Evolutionary conservation across 2,797 vertebrate genomes (phyloP), one percentile per base, ranked within the genome.

Genomic region (Choloepus didactylus): DNA sequence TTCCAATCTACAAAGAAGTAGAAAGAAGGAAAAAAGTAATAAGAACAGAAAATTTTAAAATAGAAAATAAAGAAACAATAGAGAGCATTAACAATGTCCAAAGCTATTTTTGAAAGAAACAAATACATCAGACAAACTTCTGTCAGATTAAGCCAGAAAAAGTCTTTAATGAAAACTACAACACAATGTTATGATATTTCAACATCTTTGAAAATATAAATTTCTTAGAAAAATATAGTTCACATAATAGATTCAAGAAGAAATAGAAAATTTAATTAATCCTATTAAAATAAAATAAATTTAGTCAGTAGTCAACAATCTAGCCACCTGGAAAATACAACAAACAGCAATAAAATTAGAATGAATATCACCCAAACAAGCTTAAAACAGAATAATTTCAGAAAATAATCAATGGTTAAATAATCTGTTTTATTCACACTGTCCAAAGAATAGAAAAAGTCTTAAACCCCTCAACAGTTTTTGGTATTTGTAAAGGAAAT

Each of bases 251-350:
- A 64, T 46, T 64, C 31, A 73, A 80, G n/a, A 81, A 88, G 15
- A 93, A 86, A 59, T 54, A 81, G 23, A 95, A 95, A 92, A 41
- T 87, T 9, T 31, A 35, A 62, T 2, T 51, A 87, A 83, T 76
- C 19, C n/a, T 82, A 60, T 49, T 76, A 81, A 84, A 87, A 59
- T 83, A 59, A 86, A 41, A 69, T 5, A 82, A 41, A 91, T 49
- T 38, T 14, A 81, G 31, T 59, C 19, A 84, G 3, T 66, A 41
- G 23, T 83, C 25, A 83, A 38, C 1, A 67, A n/a, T 82, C 86
- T 59, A 73, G 79, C 23, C 25, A 56, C 38, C 89, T 29, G 49
- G 9, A 93, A 91, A 70, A n/a, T 72, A n/a, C 49, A 60, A 38
- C 3, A 69, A 76, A 56, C 6, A 11, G 7, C 14, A 64, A 35